Base-by-base conservation (phyloP, 2,113 vertebrate genomes). In the Ophiodon elongatus region DNA sequence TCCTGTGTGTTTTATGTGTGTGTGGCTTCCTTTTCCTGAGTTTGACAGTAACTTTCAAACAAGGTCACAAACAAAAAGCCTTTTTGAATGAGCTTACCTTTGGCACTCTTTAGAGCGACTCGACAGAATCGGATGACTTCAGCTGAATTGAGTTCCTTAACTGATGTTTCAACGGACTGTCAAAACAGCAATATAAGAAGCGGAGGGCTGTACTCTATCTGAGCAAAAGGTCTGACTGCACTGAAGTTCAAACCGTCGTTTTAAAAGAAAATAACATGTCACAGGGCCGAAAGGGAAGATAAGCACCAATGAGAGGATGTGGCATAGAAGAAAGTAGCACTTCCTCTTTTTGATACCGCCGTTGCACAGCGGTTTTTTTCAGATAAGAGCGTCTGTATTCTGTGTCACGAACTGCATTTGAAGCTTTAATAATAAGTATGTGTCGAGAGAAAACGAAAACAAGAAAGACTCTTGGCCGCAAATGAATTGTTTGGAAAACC, bases 31-130 rank as follows among this genome's bases (percentile, higher is more conserved):
- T 76, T 79, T 90, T 91, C 85, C 86, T 88, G 80, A 50, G 35
- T 84, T 86, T 84, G 86, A 91, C 85, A 85, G 88, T 74, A 76
- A 86, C 84, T 77, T 93, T 94, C 65, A 86, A 92, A 92, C 85
- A 90, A 76, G 72, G 76, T 90, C 72, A 85, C 31, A 57, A 84
- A 88, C 54, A 87, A 66, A 85, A 82, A 80, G 29, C 17, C 19
- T 71, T 71, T 83, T 66, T 66, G 73, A 90, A 89, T 76, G 80
- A 81, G 69, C 92, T 91, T 93, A 95, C 94, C 94, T 92, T 93
- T 29, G 88, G 83, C 56, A 60, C 69, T 67, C 50, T n/a, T 31
- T 64, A 82, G 79, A 80, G 71, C 4, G 5, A 65, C 75, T 76
- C 70, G 17, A 82, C 72, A 72, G 47, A 84, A 76, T 60, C 29